These are phyloP conservation scores for Artibeus lituratus DNA, from an alignment of 2,797 vertebrate genomes.

Conservation along the genomic window DNA sequence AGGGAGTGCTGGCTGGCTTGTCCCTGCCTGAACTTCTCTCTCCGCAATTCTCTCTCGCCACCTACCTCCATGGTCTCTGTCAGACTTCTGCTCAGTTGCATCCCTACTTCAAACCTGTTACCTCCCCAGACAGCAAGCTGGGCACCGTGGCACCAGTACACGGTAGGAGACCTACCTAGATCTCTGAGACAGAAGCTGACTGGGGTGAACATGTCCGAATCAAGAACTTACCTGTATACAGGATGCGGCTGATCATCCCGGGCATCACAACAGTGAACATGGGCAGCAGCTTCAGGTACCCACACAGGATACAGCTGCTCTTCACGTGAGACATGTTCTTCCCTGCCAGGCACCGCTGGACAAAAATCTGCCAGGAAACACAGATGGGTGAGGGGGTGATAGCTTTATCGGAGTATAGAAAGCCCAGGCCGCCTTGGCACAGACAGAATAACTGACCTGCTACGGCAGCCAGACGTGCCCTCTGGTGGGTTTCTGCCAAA, in stretches of 20 bases:
- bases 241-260: constrained; percentile 94
- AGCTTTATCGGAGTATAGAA: background rate
- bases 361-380: constrained; percentile 87
- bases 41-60: background rate
- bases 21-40: background rate
- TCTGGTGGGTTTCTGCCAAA: background rate
- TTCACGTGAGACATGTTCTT: constrained; percentile 93
- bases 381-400: background rate
- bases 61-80: background rate
- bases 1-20: background rate
- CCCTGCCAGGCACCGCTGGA: constrained; percentile 94
- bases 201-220: background rate
- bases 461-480: background rate
- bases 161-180: background rate
- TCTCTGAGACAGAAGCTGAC: background rate
- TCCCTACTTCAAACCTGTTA: background rate
- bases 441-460: background rate
- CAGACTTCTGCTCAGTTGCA: background rate
- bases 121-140: background rate
- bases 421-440: background rate
- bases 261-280: constrained; percentile 96
- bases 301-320: constrained; percentile 90
- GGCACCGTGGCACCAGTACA: background rate
- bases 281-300: constrained; percentile 93
- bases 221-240: constrained; percentile 78